Evolutionary conservation across 2,113 vertebrate species (phyloP).

Genomic region (Phylloscopus trochilus): DNA sequence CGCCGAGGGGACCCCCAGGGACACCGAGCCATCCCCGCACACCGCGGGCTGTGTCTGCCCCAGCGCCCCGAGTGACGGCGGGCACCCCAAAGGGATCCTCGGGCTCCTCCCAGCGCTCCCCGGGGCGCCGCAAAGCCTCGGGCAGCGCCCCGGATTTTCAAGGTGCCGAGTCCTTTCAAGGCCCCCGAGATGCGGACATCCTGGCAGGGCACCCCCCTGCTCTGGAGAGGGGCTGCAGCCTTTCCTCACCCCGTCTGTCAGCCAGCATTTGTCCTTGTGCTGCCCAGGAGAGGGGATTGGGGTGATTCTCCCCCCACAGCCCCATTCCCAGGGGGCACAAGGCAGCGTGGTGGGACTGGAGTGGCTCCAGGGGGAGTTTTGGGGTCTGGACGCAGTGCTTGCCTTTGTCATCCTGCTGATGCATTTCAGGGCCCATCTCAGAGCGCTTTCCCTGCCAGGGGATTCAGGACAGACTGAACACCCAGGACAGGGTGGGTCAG

Average conservation of each 20-base stretch:
- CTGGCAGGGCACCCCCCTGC: not conserved
- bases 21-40: fast-evolving
- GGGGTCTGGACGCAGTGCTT: fast-evolving
- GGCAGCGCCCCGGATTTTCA: not conserved
- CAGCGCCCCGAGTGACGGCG: fast-evolving
- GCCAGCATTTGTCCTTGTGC: not conserved
- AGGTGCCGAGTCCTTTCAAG: not conserved
- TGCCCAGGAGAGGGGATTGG: not conserved
- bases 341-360: not conserved
- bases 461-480: not conserved
- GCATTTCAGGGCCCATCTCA: not conserved
- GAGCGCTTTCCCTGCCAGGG: not conserved
- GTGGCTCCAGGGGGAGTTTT: too few species aligned
- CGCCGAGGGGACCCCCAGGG: not conserved
- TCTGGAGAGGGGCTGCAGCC: not conserved
- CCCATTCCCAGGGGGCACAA: not conserved
- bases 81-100: not conserved
- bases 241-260: fast-evolving
- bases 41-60: fast-evolving
- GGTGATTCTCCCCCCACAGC: fast-evolving
- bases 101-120: too few species aligned
- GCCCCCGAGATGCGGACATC: fast-evolving
- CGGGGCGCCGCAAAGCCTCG: not conserved
- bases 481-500: not conserved
- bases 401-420: not conserved